Base-by-base conservation (phyloP, 2,113 vertebrate genomes). In the Pheucticus melanocephalus region DNA sequence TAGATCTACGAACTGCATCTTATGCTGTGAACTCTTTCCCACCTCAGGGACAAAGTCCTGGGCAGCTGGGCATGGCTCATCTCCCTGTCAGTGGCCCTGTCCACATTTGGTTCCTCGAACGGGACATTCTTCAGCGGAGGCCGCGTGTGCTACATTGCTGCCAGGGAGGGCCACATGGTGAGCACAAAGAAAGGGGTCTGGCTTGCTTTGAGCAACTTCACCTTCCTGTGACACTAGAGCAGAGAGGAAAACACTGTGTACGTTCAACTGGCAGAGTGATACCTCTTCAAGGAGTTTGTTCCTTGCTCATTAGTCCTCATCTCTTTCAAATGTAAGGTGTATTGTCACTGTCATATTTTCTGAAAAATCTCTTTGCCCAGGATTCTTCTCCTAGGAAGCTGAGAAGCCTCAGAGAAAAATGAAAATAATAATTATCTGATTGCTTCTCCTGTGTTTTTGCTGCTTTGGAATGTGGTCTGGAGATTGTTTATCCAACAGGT, bases 131-230 rank as follows among this genome's bases (percentile, higher is more conserved):
- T 99, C 94, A 98, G 98, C 0, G 98, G 98, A 6, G 98, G 99
- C 40, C 97, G 98, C 0, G 86, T 99, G 72, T 99, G 98, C 94
- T 99, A 98, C n/a, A 98, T 98, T 15, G 99, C 99, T n/a, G 98
- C 98, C 51, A 97, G 99, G 71, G 99, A 99, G 92, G 99, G 99
- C 33, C 99, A 99, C 70, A 94, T 99, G 99, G 99, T 99, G 94
- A 98, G 97, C 47, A 63, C 25, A 27, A 27, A 77, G 57, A 68
- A 63, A 30, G 22, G 28, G 16, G 5, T 44, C 72, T 86, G 59
- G 4, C 40, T 91, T 84, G 21, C n/a, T 85, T 60, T 37, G 33
- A 73, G 42, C 45, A 30, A 10, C 44, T 80, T 72, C 63, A 45
- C 33, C 63, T 70, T 61, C 63, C 45, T 73, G 33, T 59, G 45